A percentile compares a stretch with the other conserved stretches of the same genome.
These are phyloP conservation scores for Megatriorchis doriae DNA, from an alignment of 2,113 vertebrate genomes.

Conservation along the genomic window DNA sequence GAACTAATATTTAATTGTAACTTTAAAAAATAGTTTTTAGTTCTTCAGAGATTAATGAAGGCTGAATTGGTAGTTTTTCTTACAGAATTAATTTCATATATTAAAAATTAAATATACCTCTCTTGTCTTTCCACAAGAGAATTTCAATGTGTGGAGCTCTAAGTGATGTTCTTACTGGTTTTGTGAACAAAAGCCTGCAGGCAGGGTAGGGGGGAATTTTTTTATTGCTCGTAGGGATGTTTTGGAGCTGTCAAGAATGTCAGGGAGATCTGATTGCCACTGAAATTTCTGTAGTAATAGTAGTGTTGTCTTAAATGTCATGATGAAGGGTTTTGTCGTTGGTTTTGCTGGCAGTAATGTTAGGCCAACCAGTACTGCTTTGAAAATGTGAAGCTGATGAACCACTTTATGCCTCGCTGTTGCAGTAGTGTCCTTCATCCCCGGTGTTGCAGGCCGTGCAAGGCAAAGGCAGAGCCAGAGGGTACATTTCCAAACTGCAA, in stretches of 20 bases:
- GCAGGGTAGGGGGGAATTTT: background rate
- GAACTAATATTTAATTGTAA: background rate
- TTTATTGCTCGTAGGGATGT: background rate
- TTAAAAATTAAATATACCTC: fast-evolving
- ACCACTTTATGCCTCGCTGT: background rate
- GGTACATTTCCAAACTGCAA: background rate
- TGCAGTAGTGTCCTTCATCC: fast-evolving
- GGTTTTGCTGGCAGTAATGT: background rate
- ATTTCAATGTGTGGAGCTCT: background rate
- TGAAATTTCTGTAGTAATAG: background rate
- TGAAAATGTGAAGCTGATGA: background rate
- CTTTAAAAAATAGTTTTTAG: background rate
- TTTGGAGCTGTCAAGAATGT: background rate
- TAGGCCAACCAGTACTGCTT: background rate
- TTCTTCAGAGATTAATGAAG: background rate
- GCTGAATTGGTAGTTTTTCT: background rate
- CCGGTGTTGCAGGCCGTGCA: fast-evolving
- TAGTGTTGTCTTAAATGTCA: background rate
- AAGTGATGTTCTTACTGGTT: background rate
- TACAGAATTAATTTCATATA: background rate
- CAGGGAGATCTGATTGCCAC: background rate
- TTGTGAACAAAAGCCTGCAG: background rate
- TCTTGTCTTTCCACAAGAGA: background rate
- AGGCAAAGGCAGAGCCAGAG: background rate
- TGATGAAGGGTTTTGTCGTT: background rate